Evolutionary conservation across 92 coral and sea anemone genomes (phyloP).

Genomic region (Heliopora coerulea): DNA sequence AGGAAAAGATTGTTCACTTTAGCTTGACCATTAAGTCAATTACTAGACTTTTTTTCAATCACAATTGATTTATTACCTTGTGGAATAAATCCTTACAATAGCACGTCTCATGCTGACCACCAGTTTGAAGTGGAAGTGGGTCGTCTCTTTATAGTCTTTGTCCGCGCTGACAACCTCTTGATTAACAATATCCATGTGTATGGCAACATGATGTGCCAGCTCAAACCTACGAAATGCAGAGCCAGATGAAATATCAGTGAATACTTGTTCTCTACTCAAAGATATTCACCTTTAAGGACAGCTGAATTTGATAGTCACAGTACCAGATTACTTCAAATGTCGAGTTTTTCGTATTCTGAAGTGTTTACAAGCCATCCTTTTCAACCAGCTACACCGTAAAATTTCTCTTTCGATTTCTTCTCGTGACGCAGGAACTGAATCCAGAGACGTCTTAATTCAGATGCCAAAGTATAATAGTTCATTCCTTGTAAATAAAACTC

Average conservation of each 20-base stretch:
- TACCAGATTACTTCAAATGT: not conserved
- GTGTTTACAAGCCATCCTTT: no score
- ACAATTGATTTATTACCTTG: no score
- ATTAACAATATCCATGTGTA: not conserved
- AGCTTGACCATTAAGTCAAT: no score
- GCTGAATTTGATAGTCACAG: not conserved
- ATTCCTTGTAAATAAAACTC: not conserved
- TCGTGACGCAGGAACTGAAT: not conserved
- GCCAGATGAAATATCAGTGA: not conserved
- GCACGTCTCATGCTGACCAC: no score
- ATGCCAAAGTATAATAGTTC: not conserved
- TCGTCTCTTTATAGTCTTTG: no score
- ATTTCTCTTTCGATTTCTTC: not conserved
- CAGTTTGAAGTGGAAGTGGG: no score
- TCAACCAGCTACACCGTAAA: not conserved
- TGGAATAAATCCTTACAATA: no score
- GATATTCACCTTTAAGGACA: not conserved
- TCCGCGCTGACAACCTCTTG: no score
- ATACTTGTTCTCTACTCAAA: not conserved
- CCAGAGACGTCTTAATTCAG: not conserved
- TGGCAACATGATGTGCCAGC: not conserved
- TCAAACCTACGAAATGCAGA: not conserved
- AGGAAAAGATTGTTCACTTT: no score
- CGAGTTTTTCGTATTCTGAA: not conserved
- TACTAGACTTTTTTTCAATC: no score